A percentile compares a stretch with the other conserved stretches of the same genome.
These are phyloP conservation scores for Apteryx mantelli DNA, from an alignment of 2,113 vertebrate genomes.

Conservation along the genomic window DNA sequence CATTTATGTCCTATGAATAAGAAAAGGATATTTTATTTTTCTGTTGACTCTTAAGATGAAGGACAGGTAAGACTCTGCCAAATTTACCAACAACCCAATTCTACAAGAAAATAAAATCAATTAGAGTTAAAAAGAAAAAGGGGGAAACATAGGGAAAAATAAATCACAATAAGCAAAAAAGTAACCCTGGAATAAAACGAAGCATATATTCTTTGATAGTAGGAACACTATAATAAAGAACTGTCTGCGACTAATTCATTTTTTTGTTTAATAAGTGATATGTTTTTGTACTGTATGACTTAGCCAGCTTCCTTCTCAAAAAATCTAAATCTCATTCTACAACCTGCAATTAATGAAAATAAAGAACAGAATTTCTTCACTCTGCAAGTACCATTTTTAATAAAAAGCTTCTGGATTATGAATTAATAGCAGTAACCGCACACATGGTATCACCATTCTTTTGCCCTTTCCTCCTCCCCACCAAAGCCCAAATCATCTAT, in stretches of 20 bases:
- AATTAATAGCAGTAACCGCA: neutral
- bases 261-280: neutral
- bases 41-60: slow-evolving; percentile 83
- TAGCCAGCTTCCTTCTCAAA: neutral
- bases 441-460: neutral
- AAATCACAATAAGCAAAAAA: neutral
- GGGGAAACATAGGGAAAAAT: neutral
- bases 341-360: neutral
- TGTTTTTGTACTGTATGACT: neutral
- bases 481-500: neutral
- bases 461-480: neutral
- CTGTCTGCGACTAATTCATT: neutral
- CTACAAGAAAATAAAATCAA: slow-evolving; percentile 72
- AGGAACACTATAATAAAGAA: neutral
- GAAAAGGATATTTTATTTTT: slow-evolving; percentile 90
- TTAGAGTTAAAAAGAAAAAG: neutral
- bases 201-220: neutral
- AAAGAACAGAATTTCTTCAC: neutral
- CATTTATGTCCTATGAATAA: neutral
- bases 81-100: slow-evolving; percentile 98
- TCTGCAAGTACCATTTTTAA: neutral
- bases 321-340: neutral
- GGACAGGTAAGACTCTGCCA: slow-evolving; percentile 91
- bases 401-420: neutral
- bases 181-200: neutral